A percentile compares a stretch with the other conserved stretches of the same genome.
These are phyloP conservation scores for Ammodytes dubius DNA, from an alignment of 2,113 vertebrate species.

Conservation along the genomic window DNA sequence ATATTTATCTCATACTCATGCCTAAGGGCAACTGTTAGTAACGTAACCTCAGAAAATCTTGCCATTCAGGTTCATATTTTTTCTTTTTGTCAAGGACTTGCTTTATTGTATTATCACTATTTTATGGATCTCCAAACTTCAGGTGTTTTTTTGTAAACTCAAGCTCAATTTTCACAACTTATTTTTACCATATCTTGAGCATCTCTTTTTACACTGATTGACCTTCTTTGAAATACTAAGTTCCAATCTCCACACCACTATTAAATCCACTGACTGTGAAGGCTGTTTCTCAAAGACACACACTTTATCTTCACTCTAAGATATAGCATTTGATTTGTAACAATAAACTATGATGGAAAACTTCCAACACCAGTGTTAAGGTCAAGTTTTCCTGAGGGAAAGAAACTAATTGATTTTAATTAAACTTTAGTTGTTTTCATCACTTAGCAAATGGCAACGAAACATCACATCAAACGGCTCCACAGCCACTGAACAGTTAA, in stretches of 20 bases:
- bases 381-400: background rate
- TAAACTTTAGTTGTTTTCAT: constrained; percentile 9
- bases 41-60: constrained; percentile 70
- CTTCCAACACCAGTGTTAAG: background rate
- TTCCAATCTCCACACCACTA: constrained; percentile 1
- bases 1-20: constrained; percentile 63
- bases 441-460: constrained; percentile 1
- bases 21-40: constrained; percentile 61
- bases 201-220: background rate
- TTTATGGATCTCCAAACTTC: constrained; percentile 5
- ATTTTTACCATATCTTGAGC: background rate
- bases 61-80: constrained; percentile 73
- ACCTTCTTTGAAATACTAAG: constrained; percentile 9
- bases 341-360: background rate
- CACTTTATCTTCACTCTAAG: background rate
- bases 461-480: constrained; percentile 29
- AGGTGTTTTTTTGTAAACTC: background rate
- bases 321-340: constrained; percentile 7
- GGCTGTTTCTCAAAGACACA: background rate
- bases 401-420: background rate
- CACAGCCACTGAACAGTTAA: constrained; percentile 73
- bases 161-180: constrained; percentile 1
- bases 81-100: constrained; percentile 43
- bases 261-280: background rate
- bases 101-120: constrained; percentile 23